Base-by-base conservation (phyloP, 2,888 invertebrate species). In the Ennomos quercinarius region DNA sequence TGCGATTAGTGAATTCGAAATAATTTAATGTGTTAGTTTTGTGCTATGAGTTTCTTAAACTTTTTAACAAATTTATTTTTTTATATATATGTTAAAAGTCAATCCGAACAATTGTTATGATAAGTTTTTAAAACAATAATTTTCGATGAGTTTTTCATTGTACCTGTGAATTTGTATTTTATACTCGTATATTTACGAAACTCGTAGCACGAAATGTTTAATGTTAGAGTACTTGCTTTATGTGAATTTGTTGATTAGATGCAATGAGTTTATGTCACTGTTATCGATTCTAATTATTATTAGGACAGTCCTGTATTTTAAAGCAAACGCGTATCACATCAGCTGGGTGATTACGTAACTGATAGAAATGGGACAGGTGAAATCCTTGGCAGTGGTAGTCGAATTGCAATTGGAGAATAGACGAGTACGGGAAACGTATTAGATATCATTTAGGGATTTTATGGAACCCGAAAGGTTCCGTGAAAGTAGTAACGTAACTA, bases 241-340 rank as follows among this genome's bases (percentile, higher is more conserved):
- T 39, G 36, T 48, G 10, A 50, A 45, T 59, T 59, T 59, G 58
- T 59, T 59, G 44, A n/a, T 34, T 59, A 59, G 59, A 50, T 59
- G 8, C 44, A 59, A 59, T 59, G 50, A 59, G 45, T 59, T 59
- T 59, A 59, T 59, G 13, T 13, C 49, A 13, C 38, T 54, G 59
- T 59, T 59, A 54, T 41, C 12, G 8, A 17, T 42, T 35, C 27
- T 46, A 49, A 34, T 47, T 54, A 39, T 50, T 53, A 52, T 36
- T 36, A 36, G 13, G n/a, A 36, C 36, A 50, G 38, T 13, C 17
- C 2, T 17, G 9, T 36, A 36, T 12, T 36, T 36, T 50, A 39
- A 11, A 10, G 12, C 27, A 46, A 37, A 37, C 37, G 45, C 37
- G 9, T 37, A 4, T 9, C 37, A 10, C 12, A 27, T 13, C 27